Evolutionary conservation across 2,113 vertebrate species (phyloP), one percentile per base, ranked within the genome.

Genomic region (Pelvicachromis taeniatus): DNA sequence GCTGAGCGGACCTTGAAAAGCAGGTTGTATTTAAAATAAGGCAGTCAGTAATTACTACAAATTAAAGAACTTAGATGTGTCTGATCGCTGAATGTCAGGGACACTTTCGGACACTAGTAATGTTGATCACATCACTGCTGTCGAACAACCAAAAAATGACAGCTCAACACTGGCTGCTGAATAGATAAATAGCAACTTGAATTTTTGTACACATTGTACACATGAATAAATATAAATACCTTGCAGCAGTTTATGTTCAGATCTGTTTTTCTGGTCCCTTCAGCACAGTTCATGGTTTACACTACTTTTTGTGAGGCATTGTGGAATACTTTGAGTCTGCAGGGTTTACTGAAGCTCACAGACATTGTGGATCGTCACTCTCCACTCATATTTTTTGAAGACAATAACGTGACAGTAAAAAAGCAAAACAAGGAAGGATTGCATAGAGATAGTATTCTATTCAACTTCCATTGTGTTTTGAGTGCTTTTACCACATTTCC

Each of bases 261-360:
- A 50, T 48, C 42, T 31, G 23, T 19, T 50, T 17, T 19, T 23
- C 23, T 50, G 7, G 16, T 5, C 50, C 68, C 23, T 75, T 73
- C 23, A 29, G 52, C 19, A n/a, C 19, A n/a, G 0, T 3, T 17
- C 12, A 29, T 48, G 0, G 14, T 50, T 29, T 50, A 48, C 2
- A 4, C 61, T 65, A 1, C 65, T 17, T 23, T 70, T 48, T 70
- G 14, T 70, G 40, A 70, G 40, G 14, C 38, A 19, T 61, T 2
- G 17, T 35, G 31, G 58, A 10, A 68, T 29, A 70, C 40, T 70
- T 42, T 45, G 21, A 45, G 40, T 45, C 14, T 45, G 40, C 8
- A 1, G 13, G 38, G 65, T 70, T 4, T 70, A 70, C 38, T 45
- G 38, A 68, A 9, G 35, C 14, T 68, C 12, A 42, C 21, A 68